These are phyloP conservation scores for Acleris literana DNA, from an alignment of 2,888 invertebrate genomes.

Conservation along the genomic window DNA sequence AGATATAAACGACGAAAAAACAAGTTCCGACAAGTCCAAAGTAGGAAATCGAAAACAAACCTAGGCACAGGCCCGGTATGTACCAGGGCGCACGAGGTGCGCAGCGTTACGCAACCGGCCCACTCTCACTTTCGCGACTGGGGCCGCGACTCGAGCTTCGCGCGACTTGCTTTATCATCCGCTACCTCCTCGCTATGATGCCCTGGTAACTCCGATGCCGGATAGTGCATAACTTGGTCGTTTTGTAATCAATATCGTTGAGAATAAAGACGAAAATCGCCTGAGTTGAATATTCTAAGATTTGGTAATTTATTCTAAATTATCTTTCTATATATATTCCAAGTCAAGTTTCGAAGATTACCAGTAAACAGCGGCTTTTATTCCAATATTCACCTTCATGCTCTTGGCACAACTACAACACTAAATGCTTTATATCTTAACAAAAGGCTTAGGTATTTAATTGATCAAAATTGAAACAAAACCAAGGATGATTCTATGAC, in stretches of 20 bases:
- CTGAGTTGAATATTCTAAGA: no score
- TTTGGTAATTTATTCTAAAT: no score
- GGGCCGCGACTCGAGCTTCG: constrained; percentile 40
- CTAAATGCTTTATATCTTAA: no score
- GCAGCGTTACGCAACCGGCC: constrained; percentile 68
- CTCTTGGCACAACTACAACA: no score
- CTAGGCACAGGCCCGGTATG: constrained; percentile 52
- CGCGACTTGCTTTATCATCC: constrained; percentile 13
- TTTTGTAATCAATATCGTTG: constrained; percentile 11
- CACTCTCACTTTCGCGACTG: constrained; percentile 80
- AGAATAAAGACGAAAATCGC: no score
- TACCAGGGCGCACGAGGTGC: constrained; percentile 69
- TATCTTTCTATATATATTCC: no score
- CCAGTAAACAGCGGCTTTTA: no score
- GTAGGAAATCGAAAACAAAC: constrained; percentile 39
- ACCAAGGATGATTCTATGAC: neutral
- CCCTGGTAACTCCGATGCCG: constrained; percentile 45
- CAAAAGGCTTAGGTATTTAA: no score
- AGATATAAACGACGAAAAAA: no score
- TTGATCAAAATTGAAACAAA: no score
- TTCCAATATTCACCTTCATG: no score
- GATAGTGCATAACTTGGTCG: constrained; percentile 33
- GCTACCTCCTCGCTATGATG: constrained; percentile 41
- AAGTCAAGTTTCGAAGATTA: no score
- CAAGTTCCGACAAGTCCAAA: neutral